Evolutionary conservation across 2,888 invertebrate genomes (phyloP).

Genomic region (Pachydiplax longipennis): DNA sequence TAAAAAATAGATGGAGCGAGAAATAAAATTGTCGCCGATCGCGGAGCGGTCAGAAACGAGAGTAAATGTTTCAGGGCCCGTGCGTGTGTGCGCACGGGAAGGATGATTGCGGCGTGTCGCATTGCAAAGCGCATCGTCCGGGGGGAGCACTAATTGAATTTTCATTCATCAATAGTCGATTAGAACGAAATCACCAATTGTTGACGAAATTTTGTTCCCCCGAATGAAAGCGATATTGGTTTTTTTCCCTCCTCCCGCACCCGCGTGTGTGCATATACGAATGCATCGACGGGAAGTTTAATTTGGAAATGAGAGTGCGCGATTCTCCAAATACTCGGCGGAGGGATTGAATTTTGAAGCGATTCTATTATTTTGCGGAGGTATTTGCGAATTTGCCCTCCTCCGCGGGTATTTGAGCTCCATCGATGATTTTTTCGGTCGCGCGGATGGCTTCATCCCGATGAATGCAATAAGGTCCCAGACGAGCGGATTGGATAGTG

Average conservation of each 20-base stretch:
- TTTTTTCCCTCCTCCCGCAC: background rate
- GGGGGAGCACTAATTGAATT: conserved; percentile 23
- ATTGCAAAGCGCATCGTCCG: background rate
- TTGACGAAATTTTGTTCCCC: conserved; percentile 26
- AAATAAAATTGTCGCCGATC: conserved; percentile 3
- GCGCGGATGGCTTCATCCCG: too few relatives aligned
- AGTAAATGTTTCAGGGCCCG: background rate
- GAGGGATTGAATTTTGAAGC: background rate
- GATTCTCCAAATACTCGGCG: background rate
- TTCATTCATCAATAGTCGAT: conserved; percentile 42
- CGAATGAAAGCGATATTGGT: conserved; percentile 19
- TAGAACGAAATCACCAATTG: conserved; percentile 38
- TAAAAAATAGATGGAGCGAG: background rate
- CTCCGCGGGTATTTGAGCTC: too few relatives aligned
- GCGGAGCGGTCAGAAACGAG: background rate
- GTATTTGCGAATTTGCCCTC: background rate
- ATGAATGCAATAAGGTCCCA: too few relatives aligned
- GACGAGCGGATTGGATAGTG: too few relatives aligned
- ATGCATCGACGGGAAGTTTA: background rate
- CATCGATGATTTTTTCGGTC: too few relatives aligned
- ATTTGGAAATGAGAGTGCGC: background rate
- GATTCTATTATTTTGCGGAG: background rate
- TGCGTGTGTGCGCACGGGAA: background rate
- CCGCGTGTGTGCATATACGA: background rate
- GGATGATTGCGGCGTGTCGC: background rate